These are phyloP conservation scores for Ursus arctos DNA, from an alignment of 2,113 vertebrate genomes.

Conservation along the genomic window DNA sequence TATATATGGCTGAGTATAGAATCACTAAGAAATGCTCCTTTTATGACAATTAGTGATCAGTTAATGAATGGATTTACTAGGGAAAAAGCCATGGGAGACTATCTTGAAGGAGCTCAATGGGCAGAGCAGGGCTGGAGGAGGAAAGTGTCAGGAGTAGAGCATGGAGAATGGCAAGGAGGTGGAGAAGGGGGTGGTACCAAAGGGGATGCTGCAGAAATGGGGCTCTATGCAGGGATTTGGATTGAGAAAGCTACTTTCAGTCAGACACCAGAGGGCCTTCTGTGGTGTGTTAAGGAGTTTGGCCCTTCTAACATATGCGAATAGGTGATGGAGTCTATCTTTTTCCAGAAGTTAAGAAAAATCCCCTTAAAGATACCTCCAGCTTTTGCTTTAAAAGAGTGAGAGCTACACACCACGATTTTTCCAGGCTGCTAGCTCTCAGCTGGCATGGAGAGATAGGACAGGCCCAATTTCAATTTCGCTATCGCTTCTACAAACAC, in stretches of 20 bases:
- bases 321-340: background rate
- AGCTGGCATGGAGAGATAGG: slow-evolving; percentile 69
- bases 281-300: background rate
- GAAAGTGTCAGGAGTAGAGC: accelerated
- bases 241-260: background rate
- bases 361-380: background rate
- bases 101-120: background rate
- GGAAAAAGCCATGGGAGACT: background rate
- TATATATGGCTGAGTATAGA: too few relatives aligned
- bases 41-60: background rate
- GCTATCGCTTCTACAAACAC: slow-evolving; percentile 68
- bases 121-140: background rate
- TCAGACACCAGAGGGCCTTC: background rate
- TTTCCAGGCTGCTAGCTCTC: slow-evolving; percentile 1
- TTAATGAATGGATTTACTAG: background rate
- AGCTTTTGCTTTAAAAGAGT: background rate
- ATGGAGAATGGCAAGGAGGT: accelerated
- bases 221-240: too few relatives aligned
- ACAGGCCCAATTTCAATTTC: slow-evolving; percentile 64
- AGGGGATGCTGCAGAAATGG: background rate
- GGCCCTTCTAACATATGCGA: background rate
- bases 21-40: background rate
- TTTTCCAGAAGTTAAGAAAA: background rate
- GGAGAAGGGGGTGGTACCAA: accelerated
- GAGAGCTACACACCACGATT: background rate